Evolutionary conservation across 2,797 vertebrate species (phyloP).

Genomic region (Sciurus vulgaris): DNA sequence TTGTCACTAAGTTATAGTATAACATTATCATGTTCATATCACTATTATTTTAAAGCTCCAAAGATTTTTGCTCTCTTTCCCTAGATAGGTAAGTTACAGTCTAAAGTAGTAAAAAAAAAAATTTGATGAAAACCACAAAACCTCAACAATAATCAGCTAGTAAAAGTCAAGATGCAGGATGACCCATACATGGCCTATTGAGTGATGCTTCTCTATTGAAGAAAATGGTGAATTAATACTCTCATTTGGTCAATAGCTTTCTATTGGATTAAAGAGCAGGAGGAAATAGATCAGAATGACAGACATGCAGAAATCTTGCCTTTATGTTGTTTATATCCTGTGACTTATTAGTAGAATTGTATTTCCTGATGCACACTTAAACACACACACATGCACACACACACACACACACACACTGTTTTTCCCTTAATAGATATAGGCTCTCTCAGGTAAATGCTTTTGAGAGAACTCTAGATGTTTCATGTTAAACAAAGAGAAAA

Average conservation of each 20-base stretch:
- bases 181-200: not conserved
- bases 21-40: not conserved
- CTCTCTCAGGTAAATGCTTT: not conserved
- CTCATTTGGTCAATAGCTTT: conserved; percentile 34
- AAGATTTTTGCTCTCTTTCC: not conserved
- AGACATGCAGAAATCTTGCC: not conserved
- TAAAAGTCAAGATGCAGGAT: not conserved
- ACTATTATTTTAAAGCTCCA: conserved; percentile 40
- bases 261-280: conserved; percentile 46
- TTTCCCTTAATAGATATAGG: not conserved
- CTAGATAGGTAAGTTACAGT: not conserved
- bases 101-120: not conserved
- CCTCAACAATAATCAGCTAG: not conserved
- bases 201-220: not conserved
- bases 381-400: too few species aligned
- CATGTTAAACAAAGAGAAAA: not conserved
- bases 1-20: not conserved
- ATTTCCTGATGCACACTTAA: not conserved
- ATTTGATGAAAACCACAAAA: not conserved
- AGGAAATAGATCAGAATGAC: not conserved
- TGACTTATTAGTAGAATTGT: conserved; percentile 9
- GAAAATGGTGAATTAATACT: conserved; percentile 38
- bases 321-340: not conserved
- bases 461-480: not conserved
- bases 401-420: too few species aligned